Evolutionary conservation across 2,888 invertebrate species (phyloP), one percentile per base, ranked within the genome.

Genomic region (Osmoderma eremita): DNA sequence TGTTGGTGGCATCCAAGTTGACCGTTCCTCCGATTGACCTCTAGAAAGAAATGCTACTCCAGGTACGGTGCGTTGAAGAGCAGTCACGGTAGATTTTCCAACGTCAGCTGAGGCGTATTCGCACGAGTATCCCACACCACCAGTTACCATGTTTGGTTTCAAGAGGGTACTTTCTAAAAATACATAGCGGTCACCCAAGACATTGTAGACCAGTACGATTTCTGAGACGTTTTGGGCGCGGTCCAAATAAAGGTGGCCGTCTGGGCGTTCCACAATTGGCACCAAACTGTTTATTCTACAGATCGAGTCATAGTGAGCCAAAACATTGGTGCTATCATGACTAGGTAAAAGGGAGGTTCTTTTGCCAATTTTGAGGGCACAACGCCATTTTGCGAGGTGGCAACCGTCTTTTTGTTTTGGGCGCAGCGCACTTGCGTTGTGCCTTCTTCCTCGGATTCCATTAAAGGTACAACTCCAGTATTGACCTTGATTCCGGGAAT

Each of bases 371-470:
- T 97, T 98, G 78, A 98, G 87, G 51, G 97, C 97, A 81, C 94
- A 95, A 80, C 98, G 91, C 98, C 98, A 98, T 83, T 98, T 98
- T 80, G 98, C 98, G 84, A 98, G 98, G 79, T 95, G 94, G 83
- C 97, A 97, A 49, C 97, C 97, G 77, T 73, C 80, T 77, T 84
- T 85, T 97, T 96, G 90, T 98, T 98, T 83, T 97, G 94, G 69
- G 95, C 94, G 84, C 97, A 98, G 74, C 98, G 92, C 78, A 94
- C 98, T 86, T 99, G 98, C 67, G 99, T 99, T 74, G 98, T 99
- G 84, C 92, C 91, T 83, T 99, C 99, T 78, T 93, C 94, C 77
- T 95, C 91, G 72, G 95, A 93, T 70, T 98, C 98, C 83, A 95
- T 91, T 70, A 99, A 87, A 66, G 94, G 92, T 0, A 98, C 97